Conservation (phyloP, 2,113 vertebrate genomes). For the Austrofundulus limnaeus region DNA sequence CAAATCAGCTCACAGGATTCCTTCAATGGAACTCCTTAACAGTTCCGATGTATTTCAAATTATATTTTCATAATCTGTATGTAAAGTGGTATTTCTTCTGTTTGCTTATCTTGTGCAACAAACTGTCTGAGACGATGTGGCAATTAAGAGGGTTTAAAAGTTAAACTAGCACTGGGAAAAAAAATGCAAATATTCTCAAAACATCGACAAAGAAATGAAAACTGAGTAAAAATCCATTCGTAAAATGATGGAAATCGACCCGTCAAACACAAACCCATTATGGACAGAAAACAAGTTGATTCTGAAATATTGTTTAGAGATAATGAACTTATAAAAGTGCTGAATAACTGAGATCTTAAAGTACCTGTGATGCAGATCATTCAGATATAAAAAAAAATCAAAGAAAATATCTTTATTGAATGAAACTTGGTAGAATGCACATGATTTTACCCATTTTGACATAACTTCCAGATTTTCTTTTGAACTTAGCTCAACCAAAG, state of each 20-base stretch:
- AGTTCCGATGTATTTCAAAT: conserved; percentile 10
- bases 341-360: too few relatives aligned
- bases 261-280: too few relatives aligned
- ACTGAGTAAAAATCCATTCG: not conserved
- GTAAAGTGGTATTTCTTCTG: conserved; percentile 2
- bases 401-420: too few relatives aligned
- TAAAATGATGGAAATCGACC: not conserved
- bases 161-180: not conserved
- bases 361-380: too few relatives aligned
- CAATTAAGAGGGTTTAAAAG: conserved; percentile 1
- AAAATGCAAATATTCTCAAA: too few relatives aligned
- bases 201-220: too few relatives aligned
- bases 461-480: too few relatives aligned
- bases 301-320: not conserved
- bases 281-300: too few relatives aligned
- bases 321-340: not conserved
- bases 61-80: conserved; percentile 16
- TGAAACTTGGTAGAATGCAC: too few relatives aligned
- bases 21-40: not conserved
- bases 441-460: too few relatives aligned
- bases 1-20: conserved; percentile 22
- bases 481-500: too few relatives aligned
- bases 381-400: too few relatives aligned
- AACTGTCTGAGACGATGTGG: conserved; percentile 4
- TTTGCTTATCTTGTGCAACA: not conserved